Base-by-base conservation (phyloP, 2,888 invertebrate genomes). In the Tridacna gigas region DNA sequence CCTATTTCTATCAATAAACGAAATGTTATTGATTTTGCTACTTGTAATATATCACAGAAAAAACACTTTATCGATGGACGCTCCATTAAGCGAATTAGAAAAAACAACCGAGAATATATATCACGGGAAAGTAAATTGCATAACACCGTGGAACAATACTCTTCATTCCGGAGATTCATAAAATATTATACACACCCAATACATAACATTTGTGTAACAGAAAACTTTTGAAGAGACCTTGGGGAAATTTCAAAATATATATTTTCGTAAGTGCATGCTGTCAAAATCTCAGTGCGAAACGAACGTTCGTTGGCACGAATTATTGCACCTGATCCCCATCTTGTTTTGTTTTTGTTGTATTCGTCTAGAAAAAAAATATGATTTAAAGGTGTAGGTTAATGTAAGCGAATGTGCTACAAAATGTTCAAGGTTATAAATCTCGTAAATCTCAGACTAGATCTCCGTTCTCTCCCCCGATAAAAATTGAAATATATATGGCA, bases 71-170 rank as follows among this genome's bases (percentile, higher is more conserved):
- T 56, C 56, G 18, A 15, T 56, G 56, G 56, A 56, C 45, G 45
- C 26, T 37, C 67, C 67, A 67, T 67, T 67, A 67, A 28, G 67
- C n/a, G 67, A 67, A 67, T 67, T 67, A 67, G n/a, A n/a, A 67
- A 67, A 67, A 67, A 45, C 37, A 37, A 37, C 56, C 9, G 2
- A 45, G 45, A 67, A 45, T 67, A 67, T 67, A 67, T 67, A n/a
- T 67, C 37, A 67, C n/a, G 67, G 45, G 26, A 25, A 65, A 65
- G 65, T 65, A 67, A 28, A 45, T 67, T 67, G 28, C 45, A 67
- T 45, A 37, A 67, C 67, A 67, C 47, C 67, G 67, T 67, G 67
- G 45, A 0, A 9, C 20, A 20, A 20, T 20, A 15, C 56, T 56
- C 56, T 20, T 56, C 56, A 15, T 5, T 20, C 20, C 20, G 15